Evolutionary conservation across 2,888 invertebrate species (phyloP).

Genomic region (Xanthia icteritia): DNA sequence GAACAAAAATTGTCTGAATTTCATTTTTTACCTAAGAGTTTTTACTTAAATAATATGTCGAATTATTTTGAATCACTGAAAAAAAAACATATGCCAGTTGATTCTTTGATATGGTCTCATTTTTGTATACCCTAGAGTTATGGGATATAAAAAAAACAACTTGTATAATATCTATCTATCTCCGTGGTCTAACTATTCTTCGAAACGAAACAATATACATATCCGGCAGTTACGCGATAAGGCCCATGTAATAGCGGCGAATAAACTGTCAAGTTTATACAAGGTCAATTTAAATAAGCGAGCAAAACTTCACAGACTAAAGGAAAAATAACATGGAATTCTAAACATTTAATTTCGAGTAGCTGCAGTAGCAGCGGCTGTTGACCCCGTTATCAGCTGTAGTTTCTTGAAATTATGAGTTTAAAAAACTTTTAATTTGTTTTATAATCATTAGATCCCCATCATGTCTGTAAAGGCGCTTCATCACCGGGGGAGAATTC

Average conservation of each 20-base stretch:
- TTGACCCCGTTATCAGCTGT: not conserved
- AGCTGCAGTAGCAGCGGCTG: not conserved
- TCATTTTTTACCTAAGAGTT: no score
- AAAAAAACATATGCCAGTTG: no score
- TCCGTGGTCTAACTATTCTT: not conserved
- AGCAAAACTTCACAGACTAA: not conserved
- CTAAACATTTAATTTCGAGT: not conserved
- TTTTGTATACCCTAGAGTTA: no score
- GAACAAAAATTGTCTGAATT: no score
- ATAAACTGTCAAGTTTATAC: not conserved
- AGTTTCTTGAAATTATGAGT: not conserved
- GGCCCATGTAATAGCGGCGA: not conserved
- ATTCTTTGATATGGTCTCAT: no score
- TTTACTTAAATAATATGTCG: no score
- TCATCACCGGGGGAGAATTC: no score
- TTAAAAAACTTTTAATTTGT: not conserved
- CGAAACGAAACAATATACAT: not conserved
- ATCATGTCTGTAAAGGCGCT: not conserved
- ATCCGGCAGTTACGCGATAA: no score
- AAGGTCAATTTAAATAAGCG: not conserved
- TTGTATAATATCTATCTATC: no score
- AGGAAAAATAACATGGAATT: not conserved
- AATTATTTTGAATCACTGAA: no score
- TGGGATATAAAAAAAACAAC: no score
- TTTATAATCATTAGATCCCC: not conserved